A percentile compares a stretch with the other conserved stretches of the same genome.
Evolutionary conservation across 2,888 invertebrate species (phyloP).

Genomic region (Pherbina coryleti): DNA sequence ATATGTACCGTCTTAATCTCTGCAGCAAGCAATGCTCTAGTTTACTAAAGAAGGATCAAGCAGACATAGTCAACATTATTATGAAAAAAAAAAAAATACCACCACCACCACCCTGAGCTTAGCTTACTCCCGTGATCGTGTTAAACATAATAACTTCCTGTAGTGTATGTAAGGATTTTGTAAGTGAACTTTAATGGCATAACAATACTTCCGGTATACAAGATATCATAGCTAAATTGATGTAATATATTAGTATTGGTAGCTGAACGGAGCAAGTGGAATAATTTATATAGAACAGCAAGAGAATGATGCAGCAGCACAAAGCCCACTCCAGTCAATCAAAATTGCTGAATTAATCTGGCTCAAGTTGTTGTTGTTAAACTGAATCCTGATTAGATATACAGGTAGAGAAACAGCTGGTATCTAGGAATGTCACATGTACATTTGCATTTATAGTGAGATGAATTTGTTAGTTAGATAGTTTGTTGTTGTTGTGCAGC

Average conservation of each 20-base stretch:
- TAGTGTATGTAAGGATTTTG: no score
- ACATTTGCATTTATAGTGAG: no score
- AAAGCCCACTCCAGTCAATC: neutral
- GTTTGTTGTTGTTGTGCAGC: neutral
- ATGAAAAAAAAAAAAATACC: no score
- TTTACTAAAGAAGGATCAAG: no score
- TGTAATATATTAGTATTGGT: neutral
- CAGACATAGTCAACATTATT: no score
- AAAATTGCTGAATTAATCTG: neutral
- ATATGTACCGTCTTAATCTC: no score
- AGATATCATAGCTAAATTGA: neutral
- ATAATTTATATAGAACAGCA: neutral
- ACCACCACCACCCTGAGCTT: no score
- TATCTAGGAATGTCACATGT: no score
- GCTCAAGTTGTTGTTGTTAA: neutral
- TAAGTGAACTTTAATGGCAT: slow-evolving; percentile 8
- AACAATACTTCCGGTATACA: slow-evolving; percentile 12
- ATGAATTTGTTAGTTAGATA: neutral
- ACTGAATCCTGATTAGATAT: neutral
- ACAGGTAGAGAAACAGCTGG: no score
- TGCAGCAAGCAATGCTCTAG: no score
- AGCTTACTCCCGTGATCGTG: neutral
- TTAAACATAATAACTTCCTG: neutral
- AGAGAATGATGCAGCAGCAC: neutral
- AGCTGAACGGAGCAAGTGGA: neutral